Evolutionary conservation across 2,888 invertebrate species (phyloP).

Genomic region (Drosophila neotestacea): DNA sequence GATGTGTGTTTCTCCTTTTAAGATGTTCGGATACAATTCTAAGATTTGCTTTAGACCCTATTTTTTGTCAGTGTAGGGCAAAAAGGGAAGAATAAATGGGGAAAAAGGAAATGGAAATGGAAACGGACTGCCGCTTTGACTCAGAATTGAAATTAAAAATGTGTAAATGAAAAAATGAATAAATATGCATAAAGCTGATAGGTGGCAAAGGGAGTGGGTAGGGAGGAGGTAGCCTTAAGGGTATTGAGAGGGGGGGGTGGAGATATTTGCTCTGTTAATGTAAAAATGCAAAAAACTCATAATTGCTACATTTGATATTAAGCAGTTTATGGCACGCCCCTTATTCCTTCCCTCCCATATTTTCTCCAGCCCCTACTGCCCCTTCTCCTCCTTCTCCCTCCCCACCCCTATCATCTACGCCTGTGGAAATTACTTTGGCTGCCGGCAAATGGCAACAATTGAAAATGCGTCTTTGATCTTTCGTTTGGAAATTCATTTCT

Average conservation of each 20-base stretch:
- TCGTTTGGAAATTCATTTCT: slow-evolving; percentile 77
- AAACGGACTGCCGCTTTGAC: slow-evolving; percentile 52
- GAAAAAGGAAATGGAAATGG: neutral
- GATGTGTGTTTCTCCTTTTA: too few relatives aligned
- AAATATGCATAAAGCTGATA: slow-evolving; percentile 61
- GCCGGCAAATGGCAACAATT: slow-evolving; percentile 81
- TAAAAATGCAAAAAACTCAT: slow-evolving; percentile 41
- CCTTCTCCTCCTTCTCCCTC: neutral
- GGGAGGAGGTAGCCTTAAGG: too few relatives aligned
- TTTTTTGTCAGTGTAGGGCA: too few relatives aligned
- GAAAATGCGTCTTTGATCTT: slow-evolving; percentile 75
- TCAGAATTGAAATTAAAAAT: slow-evolving; percentile 77
- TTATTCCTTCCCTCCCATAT: neutral
- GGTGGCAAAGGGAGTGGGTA: neutral
- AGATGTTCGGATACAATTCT: too few relatives aligned
- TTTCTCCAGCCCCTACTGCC: neutral
- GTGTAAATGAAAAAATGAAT: slow-evolving; percentile 79
- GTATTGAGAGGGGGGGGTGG: neutral
- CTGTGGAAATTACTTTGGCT: slow-evolving; percentile 46
- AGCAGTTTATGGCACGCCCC: slow-evolving; percentile 62
- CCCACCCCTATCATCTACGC: neutral
- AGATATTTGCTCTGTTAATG: slow-evolving; percentile 14
- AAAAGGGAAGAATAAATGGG: too few relatives aligned
- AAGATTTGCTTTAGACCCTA: too few relatives aligned
- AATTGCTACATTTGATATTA: slow-evolving; percentile 79